A percentile compares a stretch with the other conserved stretches of the same genome.
These are phyloP conservation scores for Mythimna loreyi DNA, from an alignment of 2,888 invertebrate genomes.

Conservation along the genomic window DNA sequence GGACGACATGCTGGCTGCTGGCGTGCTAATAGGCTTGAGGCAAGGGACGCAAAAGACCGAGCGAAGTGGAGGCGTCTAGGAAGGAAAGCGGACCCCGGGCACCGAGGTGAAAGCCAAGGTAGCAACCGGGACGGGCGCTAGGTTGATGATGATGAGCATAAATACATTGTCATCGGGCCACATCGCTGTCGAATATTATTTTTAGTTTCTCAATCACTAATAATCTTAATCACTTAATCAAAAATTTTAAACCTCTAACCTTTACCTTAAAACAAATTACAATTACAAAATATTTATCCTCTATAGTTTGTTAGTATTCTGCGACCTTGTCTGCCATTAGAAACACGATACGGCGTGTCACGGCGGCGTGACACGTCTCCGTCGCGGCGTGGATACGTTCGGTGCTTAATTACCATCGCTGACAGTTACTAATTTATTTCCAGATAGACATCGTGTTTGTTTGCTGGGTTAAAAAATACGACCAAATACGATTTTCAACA, in stretches of 20 bases:
- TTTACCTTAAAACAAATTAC: constrained; percentile 15
- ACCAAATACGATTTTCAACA: no score
- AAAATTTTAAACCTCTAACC: background rate
- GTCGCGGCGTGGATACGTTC: constrained; percentile 25
- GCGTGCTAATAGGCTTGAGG: no score
- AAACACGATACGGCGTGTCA: constrained; percentile 41
- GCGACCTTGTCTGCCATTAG: constrained; percentile 38
- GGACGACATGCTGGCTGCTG: no score
- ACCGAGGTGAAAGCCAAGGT: no score
- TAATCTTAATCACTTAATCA: background rate
- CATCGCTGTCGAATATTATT: no score
- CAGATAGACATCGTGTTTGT: constrained; percentile 7
- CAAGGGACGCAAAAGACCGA: no score
- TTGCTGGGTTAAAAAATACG: constrained; percentile 17
- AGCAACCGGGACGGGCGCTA: no score
- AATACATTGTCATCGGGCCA: no score
- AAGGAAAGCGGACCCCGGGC: no score
- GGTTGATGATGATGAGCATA: no score
- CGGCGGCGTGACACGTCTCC: constrained; percentile 28
- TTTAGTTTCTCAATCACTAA: no score
- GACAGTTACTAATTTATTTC: constrained; percentile 42
- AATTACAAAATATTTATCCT: constrained; percentile 24
- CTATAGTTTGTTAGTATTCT: constrained; percentile 29
- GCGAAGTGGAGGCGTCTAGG: no score
- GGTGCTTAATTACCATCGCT: constrained; percentile 31